Conservation (phyloP, 2,888 invertebrate species). For the Drosophila limbata region DNA sequence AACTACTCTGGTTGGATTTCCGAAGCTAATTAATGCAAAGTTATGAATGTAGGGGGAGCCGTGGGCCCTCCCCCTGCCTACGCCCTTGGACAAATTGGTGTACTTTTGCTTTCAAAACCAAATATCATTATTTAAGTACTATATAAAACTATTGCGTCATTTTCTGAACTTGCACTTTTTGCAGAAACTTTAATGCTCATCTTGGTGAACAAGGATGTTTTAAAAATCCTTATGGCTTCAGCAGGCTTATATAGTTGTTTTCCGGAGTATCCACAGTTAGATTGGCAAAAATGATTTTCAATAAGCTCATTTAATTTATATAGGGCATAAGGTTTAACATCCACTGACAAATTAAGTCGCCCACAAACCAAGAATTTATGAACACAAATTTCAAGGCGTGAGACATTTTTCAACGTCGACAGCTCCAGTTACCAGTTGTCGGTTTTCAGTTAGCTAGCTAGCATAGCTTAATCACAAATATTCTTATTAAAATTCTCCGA, state of each 20-base stretch:
- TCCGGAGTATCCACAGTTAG: no score
- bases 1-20: no score
- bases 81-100: no score
- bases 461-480: conserved; percentile 45
- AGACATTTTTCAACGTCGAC: conserved; percentile 46
- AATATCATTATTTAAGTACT: not conserved
- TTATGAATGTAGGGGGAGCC: no score
- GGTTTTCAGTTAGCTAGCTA: conserved; percentile 15
- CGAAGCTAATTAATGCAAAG: no score
- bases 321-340: conserved; percentile 3
- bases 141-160: not conserved
- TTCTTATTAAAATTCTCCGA: conserved; percentile 52
- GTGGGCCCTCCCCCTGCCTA: no score
- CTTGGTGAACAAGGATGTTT: no score
- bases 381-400: conserved; percentile 27
- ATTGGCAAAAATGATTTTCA: not conserved
- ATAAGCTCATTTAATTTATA: conserved; percentile 2
- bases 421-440: conserved; percentile 31
- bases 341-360: conserved; percentile 2
- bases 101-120: no score
- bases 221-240: no score
- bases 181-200: no score
- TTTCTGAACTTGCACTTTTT: not conserved
- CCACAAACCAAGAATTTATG: conserved; percentile 24
- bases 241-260: no score